Base-by-base conservation (phyloP, 2,797 vertebrate genomes). In the Chelonia mydas region DNA sequence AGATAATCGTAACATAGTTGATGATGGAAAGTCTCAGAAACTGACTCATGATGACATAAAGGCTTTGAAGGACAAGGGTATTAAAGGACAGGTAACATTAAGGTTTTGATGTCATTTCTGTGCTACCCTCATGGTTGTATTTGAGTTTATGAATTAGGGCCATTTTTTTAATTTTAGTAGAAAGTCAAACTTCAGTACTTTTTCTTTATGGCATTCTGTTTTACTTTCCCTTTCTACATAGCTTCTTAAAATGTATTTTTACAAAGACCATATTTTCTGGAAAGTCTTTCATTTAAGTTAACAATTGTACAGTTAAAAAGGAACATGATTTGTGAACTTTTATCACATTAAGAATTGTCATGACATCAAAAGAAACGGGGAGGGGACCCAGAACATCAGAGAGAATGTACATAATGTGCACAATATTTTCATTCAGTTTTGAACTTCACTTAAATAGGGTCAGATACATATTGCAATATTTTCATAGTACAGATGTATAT, bases 1-100 rank as follows among this genome's bases (percentile, higher is more conserved):
- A 93, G 99, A 99, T 98, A 99, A 99, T 98, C 98, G 99, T 95
- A 99, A 99, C 97, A 99, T 99, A 93, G 95, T 99, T 79, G 99
- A 99, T 88, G 99, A 99, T 98, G 99, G 99, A 41, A 99, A 99
- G 97, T 99, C 99, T 65, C 99, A 99, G 97, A 99, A 99, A 98
- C 98, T 99, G 88, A 99, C 99, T 97, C 99, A 99, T 95, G 99
- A 99, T 92, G 99, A 99, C 97, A 99, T 99, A 54, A 99, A 99
- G 98, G 99, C 98, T 77, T 98, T 99, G 86, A 99, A 99, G 98
- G 99, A 99, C 97, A 99, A 99, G 97, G 99, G 99, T 95, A 98
- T 99, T 97, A 99, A 99, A 98, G 99, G 99, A 96, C 99, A 99
- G 99, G 99, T 99, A 99, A 98, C 96, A 95, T 92, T 83, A 96